phyloP scores from a whole-genome alignment of 2,113 vertebrate species.

The Phylloscopus whistleri region DNA sequence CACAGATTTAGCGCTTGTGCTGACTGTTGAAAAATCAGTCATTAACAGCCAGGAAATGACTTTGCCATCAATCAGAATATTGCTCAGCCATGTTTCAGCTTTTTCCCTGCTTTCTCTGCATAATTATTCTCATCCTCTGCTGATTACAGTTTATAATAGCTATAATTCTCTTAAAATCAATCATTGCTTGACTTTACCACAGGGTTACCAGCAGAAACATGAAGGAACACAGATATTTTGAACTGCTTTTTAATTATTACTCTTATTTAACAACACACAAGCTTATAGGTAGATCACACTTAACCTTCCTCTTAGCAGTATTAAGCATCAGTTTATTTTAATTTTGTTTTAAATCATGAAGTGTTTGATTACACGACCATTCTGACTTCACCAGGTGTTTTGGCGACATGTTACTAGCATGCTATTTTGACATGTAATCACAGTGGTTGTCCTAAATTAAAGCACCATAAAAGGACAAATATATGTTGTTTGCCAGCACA shows the following conservation, averaged over 20 bases:
- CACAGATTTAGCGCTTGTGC: slow-evolving; percentile 62
- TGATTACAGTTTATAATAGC: slow-evolving; percentile 80
- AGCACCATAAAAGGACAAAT: background rate
- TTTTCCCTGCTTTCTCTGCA: slow-evolving; percentile 43
- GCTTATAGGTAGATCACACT: background rate
- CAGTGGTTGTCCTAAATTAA: slow-evolving; percentile 5
- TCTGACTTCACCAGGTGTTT: background rate
- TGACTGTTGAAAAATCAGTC: slow-evolving; percentile 77
- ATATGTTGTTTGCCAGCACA: background rate
- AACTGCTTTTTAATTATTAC: slow-evolving; percentile 54
- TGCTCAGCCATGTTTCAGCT: slow-evolving; percentile 74
- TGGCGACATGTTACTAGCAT: background rate
- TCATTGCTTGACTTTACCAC: slow-evolving; percentile 71
- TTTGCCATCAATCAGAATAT: slow-evolving; percentile 79
- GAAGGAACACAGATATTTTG: slow-evolving; percentile 57
- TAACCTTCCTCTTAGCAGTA: background rate
- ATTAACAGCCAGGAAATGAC: slow-evolving; percentile 78
- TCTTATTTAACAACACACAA: background rate
- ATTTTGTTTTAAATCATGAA: background rate
- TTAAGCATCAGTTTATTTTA: background rate
- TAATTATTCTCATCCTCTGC: slow-evolving; percentile 79
- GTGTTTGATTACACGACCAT: background rate
- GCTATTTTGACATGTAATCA: background rate
- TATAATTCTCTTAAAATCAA: slow-evolving; percentile 80
- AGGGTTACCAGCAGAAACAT: slow-evolving; percentile 64